These are phyloP conservation scores for Seira musarum DNA, from an alignment of 2,888 invertebrate genomes.

Conservation along the genomic window DNA sequence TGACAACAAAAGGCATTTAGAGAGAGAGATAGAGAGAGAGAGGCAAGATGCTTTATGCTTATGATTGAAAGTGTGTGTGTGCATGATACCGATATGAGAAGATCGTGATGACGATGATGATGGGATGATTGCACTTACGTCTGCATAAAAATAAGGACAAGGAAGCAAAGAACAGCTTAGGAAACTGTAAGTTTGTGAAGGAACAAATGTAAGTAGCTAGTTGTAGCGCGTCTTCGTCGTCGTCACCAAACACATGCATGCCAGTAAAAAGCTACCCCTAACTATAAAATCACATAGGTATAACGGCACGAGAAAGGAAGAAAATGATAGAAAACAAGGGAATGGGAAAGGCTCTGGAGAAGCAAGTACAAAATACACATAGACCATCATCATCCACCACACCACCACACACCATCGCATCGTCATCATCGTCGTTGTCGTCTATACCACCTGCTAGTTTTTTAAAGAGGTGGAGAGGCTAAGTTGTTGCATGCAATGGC, in stretches of 20 bases:
- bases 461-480: not conserved
- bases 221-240: no score
- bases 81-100: not conserved
- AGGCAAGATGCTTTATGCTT: no score
- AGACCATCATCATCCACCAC: conserved; percentile 38
- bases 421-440: conserved; percentile 23
- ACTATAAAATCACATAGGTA: no score
- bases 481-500: conserved; percentile 53
- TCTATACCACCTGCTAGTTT: conserved; percentile 53
- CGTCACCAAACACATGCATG: no score
- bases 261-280: not conserved
- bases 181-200: no score
- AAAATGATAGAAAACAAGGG: conserved; percentile 6
- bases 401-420: conserved; percentile 40
- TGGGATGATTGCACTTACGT: conserved; percentile 34
- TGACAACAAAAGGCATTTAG: not conserved
- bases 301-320: not conserved
- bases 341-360: conserved; percentile 15
- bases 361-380: conserved; percentile 37
- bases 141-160: not conserved
- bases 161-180: no score
- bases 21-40: no score
- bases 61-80: not conserved
- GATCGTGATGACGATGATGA: conserved; percentile 31
- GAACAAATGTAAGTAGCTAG: no score